Conservation (phyloP, 2,113 vertebrate species). For the Pterocles gutturalis region DNA sequence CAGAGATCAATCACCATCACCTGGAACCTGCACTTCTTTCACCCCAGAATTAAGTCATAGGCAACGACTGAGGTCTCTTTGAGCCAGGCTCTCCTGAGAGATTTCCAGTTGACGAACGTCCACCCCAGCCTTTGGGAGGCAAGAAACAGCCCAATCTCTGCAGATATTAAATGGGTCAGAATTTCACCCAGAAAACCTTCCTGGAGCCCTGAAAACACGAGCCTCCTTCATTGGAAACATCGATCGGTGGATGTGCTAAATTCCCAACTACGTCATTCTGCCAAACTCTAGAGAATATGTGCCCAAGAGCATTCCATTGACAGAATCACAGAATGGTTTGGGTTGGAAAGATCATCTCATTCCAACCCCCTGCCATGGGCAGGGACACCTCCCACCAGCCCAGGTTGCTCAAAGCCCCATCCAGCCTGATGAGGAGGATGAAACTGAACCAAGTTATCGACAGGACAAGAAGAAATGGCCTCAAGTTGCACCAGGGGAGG, state of each 20-base stretch:
- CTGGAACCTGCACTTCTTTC: background rate
- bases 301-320: background rate
- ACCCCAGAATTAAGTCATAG: background rate
- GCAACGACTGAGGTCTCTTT: background rate
- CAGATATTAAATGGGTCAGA: background rate
- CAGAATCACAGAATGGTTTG: no score
- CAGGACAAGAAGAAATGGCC: no score
- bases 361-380: no score
- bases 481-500: no score
- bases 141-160: background rate
- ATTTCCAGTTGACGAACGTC: rapidly evolving
- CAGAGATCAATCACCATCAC: background rate
- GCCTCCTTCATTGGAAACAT: background rate
- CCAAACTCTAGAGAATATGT: rapidly evolving
- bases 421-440: background rate
- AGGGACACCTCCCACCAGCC: no score
- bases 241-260: rapidly evolving
- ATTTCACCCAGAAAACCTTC: background rate
- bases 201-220: background rate
- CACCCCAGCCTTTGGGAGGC: background rate
- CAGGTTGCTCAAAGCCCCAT: no score
- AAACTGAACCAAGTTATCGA: background rate
- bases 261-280: rapidly evolving
- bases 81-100: background rate
- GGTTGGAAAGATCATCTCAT: no score